Percentiles rank a stretch among this genome's conserved stretches.
Evolutionary conservation across 2,888 invertebrate genomes (phyloP).

Genomic region (Proisotoma minuta): DNA sequence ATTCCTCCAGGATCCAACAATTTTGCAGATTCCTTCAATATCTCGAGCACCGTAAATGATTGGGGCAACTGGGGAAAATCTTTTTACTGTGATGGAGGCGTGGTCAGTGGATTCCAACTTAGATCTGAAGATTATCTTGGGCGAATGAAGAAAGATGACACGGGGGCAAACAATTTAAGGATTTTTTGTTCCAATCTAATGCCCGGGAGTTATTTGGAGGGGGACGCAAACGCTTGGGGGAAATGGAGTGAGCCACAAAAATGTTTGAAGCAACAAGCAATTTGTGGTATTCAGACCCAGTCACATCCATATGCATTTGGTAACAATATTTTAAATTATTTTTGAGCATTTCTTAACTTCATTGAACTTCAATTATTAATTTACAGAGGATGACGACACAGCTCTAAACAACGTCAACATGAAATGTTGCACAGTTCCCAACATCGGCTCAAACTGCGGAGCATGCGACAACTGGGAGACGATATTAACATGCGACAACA

Average conservation of each 20-base stretch:
- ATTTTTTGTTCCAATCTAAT: constrained; percentile 10
- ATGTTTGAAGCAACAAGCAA: constrained; percentile 12
- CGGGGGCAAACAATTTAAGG: constrained; percentile 9
- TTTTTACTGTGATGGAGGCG: background rate
- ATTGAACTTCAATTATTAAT: background rate
- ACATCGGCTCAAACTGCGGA: constrained; percentile 5
- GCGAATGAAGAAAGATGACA: constrained; percentile 4
- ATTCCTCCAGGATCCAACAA: constrained; percentile 4
- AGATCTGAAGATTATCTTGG: background rate
- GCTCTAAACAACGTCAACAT: constrained; percentile 18
- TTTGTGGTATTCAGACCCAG: constrained; percentile 21
- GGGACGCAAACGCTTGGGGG: constrained; percentile 9
- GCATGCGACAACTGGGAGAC: constrained; percentile 18
- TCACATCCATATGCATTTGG: background rate
- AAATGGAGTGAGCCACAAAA: constrained; percentile 16
- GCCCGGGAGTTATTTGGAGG: constrained; percentile 14
- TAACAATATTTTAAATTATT: background rate
- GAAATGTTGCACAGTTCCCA: constrained; percentile 18
- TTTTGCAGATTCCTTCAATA: background rate
- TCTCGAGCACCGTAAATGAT: background rate
- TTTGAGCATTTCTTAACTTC: background rate
- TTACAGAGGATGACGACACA: constrained; percentile 18
- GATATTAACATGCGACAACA: constrained; percentile 19
- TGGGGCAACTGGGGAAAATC: constrained; percentile 14
- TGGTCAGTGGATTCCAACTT: constrained; percentile 7